Evolutionary conservation across 2,888 invertebrate species (phyloP), one percentile per base, ranked within the genome.

Genomic region (Leptodirus hochenwartii): DNA sequence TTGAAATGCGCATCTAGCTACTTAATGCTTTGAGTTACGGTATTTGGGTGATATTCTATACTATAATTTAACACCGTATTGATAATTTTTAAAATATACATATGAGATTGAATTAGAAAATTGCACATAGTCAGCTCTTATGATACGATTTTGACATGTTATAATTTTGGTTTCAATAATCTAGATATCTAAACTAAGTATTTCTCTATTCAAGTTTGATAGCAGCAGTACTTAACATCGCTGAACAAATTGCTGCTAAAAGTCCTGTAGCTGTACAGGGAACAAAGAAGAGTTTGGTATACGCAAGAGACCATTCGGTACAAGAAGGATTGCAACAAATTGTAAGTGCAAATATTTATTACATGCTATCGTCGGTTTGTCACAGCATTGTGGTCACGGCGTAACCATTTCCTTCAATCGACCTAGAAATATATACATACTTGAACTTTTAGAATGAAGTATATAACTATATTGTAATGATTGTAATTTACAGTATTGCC

Each of bases 261-360:
- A 91, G 90, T 58, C 96, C 96, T 0, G 76, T 96, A 4, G 96
- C 95, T 0, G 78, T 96, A 0, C 95, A 96, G 52, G 75, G 77
- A 3, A 81, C 87, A 0, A 98, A 98, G 51, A 59, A 69, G 31
- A 78, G 67, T 43, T 47, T 96, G 14, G 66, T 84, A 6, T 93
- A 81, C 53, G 79, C 91, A 0, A 66, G 88, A 43, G 88, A 90
- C 51, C 85, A 91, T 46, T 62, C 79, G 0, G 82, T 80, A 10
- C 68, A 78, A 38, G 81, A 90, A 32, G 85, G 91, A 8, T 58
- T 96, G n/a, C 72, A 87, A 42, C 84, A 85, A 45, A 77, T 91
- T 53, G 91, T 91, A 59, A 70, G 78, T 12, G 13, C n/a, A 27
- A 20, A 8, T 20, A n/a, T n/a, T n/a, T n/a, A n/a, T n/a, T n/a